A percentile compares a stretch with the other conserved stretches of the same genome.
phyloP scores from a whole-genome alignment of 2,113 vertebrate species.

The Oreocharis arfaki region DNA sequence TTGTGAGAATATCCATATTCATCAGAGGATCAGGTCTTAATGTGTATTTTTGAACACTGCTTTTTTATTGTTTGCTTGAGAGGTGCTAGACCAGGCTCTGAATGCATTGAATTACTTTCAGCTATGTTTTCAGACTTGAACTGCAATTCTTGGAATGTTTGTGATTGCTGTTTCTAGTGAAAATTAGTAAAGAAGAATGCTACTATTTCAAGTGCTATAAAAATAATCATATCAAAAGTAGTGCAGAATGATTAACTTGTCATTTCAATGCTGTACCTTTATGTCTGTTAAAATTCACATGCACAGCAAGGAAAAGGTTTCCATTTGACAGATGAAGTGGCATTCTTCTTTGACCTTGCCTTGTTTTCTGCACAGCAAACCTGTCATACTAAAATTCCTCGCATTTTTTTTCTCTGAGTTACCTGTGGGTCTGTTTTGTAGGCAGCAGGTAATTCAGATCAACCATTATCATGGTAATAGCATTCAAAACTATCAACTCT shows the following conservation, averaged over 20 bases:
- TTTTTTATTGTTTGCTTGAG: neutral
- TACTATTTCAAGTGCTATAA: neutral
- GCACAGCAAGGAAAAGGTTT: neutral
- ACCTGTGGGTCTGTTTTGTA: neutral
- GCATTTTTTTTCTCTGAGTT: neutral
- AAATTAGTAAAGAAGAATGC: neutral
- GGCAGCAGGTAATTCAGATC: neutral
- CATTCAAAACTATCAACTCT: neutral
- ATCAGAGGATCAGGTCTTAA: neutral
- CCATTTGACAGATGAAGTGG: neutral
- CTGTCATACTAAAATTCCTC: neutral
- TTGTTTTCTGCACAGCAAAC: neutral
- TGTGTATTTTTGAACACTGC: neutral
- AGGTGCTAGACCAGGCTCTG: neutral
- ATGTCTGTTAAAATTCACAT: neutral
- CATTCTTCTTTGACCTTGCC: neutral
- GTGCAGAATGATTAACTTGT: neutral
- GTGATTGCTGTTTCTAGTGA: neutral
- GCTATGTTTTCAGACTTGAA: neutral
- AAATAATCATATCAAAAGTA: neutral
- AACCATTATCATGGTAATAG: neutral
- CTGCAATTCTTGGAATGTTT: neutral
- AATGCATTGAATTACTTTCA: neutral
- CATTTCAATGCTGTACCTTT: neutral
- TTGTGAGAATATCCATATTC: neutral